phyloP scores from a whole-genome alignment of 2,888 invertebrate genomes.

The Lasius platythorax region DNA sequence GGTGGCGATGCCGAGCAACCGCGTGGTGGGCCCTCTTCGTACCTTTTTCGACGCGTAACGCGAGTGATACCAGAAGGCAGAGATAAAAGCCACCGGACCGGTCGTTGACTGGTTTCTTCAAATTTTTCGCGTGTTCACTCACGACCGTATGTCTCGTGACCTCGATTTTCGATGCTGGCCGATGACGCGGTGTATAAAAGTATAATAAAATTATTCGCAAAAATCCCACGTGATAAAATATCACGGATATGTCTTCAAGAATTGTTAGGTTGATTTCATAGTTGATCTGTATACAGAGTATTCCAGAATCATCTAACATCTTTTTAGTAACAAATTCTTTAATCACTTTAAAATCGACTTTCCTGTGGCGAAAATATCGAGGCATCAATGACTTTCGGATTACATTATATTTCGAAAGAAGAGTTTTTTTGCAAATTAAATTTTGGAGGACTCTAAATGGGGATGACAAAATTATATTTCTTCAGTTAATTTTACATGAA shows the following conservation, averaged over 20 bases:
- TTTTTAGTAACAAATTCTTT: neutral
- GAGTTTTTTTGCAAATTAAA: too few relatives aligned
- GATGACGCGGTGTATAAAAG: neutral
- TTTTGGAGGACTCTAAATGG: too few relatives aligned
- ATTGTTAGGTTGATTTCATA: neutral
- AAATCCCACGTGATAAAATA: neutral
- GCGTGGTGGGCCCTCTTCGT: slow-evolving; percentile 18
- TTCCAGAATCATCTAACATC: neutral
- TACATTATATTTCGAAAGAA: too few relatives aligned
- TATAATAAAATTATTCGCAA: neutral
- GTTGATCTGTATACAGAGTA: neutral
- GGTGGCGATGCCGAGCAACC: slow-evolving; percentile 32
- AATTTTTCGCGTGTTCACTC: slow-evolving; percentile 64
- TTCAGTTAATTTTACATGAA: too few relatives aligned
- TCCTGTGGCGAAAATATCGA: too few relatives aligned
- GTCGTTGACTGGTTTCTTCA: slow-evolving; percentile 67
- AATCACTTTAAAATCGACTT: too few relatives aligned
- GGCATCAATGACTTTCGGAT: too few relatives aligned
- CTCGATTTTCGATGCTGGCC: slow-evolving; percentile 61
- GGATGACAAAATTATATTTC: too few relatives aligned
- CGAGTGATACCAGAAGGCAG: slow-evolving; percentile 22
- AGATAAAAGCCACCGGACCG: slow-evolving; percentile 64
- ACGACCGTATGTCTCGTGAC: slow-evolving; percentile 53
- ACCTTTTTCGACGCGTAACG: slow-evolving; percentile 20
- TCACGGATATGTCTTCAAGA: neutral